Conservation (phyloP, 2,113 vertebrate genomes). For the Mesocricetus auratus region DNA sequence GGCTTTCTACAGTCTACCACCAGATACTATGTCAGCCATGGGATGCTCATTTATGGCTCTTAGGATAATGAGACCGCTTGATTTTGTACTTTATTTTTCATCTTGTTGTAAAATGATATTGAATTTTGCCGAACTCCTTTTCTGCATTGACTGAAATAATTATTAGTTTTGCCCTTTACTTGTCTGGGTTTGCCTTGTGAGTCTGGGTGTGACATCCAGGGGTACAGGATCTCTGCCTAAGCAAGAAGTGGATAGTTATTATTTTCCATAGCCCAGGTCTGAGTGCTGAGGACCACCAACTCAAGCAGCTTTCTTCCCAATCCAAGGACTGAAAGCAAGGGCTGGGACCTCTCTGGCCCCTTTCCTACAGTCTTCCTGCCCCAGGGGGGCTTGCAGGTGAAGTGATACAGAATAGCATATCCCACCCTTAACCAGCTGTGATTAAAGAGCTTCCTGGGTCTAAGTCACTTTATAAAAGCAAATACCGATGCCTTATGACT, state of each 20-base stretch:
- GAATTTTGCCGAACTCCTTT: not conserved
- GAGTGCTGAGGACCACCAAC: not conserved
- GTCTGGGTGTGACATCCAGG: rapidly evolving
- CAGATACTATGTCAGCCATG: too few relatives aligned
- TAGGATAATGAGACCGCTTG: not conserved
- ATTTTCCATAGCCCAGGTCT: not conserved
- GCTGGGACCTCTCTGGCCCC: rapidly evolving
- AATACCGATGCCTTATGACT: not conserved
- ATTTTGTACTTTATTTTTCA: not conserved
- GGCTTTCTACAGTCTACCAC: not conserved
- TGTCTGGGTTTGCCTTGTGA: not conserved
- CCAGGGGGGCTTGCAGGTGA: not conserved
- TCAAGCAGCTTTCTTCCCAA: not conserved
- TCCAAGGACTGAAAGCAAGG: not conserved
- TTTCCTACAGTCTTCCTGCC: not conserved
- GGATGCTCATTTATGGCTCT: not conserved
- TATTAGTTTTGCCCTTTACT: not conserved
- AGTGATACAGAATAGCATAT: rapidly evolving
- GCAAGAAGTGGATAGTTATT: rapidly evolving
- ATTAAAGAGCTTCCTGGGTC: not conserved
- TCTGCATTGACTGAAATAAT: not conserved
- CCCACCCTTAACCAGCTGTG: not conserved
- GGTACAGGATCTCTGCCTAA: not conserved
- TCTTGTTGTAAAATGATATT: not conserved
- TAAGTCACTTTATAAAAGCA: not conserved